phyloP scores from a whole-genome alignment of 1,140 invertebrate species.

The Galleria mellonella region DNA sequence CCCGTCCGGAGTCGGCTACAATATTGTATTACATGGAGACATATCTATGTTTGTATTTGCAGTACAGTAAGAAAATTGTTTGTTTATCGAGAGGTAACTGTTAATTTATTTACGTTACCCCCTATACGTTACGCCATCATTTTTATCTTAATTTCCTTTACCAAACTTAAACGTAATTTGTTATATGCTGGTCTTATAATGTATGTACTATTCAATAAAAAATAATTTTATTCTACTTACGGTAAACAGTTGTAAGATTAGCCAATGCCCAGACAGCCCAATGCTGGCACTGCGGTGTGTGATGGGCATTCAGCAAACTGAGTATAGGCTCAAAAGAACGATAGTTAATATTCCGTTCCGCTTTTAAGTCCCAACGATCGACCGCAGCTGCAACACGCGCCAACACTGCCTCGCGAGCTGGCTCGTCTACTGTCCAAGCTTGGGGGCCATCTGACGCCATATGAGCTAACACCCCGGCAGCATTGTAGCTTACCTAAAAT shows the following conservation, averaged over 20 bases:
- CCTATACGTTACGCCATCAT: no score
- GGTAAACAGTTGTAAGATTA: constrained; percentile 94
- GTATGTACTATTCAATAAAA: no score
- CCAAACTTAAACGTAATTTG: no score
- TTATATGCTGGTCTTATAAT: no score
- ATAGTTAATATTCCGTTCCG: constrained; percentile 97
- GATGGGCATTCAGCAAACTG: constrained; percentile 84
- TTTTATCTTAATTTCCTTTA: no score
- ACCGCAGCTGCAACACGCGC: constrained; percentile 87
- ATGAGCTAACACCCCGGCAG: constrained; percentile 95
- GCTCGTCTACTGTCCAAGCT: constrained; percentile 85
- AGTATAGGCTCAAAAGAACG: constrained; percentile 95
- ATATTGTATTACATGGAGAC: no score
- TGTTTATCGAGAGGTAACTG: no score
- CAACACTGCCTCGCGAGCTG: constrained; percentile 84
- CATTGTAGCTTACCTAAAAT: constrained; percentile 93
- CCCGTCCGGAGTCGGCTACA: no score
- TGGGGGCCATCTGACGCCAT: constrained; percentile 93
- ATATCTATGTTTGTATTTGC: no score
- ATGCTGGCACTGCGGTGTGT: constrained; percentile 93
- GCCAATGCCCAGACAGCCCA: constrained; percentile 99
- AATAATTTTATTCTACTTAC: no score
- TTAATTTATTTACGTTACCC: no score
- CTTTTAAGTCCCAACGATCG: constrained; percentile 89
- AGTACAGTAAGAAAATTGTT: no score